A percentile compares a stretch with the other conserved stretches of the same genome.
phyloP scores from a whole-genome alignment of 2,113 vertebrate species.

The Tragulus kanchil region DNA sequence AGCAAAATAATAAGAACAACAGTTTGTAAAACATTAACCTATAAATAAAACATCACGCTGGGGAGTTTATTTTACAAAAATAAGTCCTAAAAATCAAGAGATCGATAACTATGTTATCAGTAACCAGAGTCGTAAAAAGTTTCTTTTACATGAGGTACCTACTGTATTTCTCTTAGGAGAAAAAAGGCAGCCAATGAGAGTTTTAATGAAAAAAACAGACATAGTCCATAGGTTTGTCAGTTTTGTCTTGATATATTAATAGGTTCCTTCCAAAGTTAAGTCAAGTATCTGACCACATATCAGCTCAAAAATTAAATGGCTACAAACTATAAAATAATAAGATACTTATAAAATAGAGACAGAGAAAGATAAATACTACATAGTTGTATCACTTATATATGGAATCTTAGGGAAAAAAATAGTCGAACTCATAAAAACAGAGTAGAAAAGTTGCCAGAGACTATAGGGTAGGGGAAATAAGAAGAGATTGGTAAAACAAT shows the following conservation, averaged over 20 bases:
- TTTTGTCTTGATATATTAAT: background rate
- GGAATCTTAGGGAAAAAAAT: background rate
- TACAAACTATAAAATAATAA: constrained; percentile 26
- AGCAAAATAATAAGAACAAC: constrained; percentile 13
- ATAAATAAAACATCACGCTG: constrained; percentile 19
- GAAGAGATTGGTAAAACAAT: background rate
- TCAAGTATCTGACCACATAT: background rate
- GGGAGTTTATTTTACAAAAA: constrained; percentile 55
- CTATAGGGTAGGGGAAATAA: background rate
- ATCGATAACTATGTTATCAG: background rate
- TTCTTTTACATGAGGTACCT: background rate
- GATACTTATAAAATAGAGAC: background rate
- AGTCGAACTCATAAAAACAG: background rate
- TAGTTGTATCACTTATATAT: background rate
- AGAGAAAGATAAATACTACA: background rate
- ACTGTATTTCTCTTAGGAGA: background rate
- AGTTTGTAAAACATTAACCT: constrained; percentile 28
- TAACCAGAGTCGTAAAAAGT: background rate
- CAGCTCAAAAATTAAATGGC: constrained; percentile 36
- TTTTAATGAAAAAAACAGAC: constrained; percentile 7
- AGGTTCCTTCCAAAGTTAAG: background rate
- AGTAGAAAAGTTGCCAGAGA: background rate
- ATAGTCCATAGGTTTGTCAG: background rate
- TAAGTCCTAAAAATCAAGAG: background rate
- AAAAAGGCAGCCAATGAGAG: background rate